Conservation (phyloP, 2,888 invertebrate genomes). For the Lasioglossum morio region DNA sequence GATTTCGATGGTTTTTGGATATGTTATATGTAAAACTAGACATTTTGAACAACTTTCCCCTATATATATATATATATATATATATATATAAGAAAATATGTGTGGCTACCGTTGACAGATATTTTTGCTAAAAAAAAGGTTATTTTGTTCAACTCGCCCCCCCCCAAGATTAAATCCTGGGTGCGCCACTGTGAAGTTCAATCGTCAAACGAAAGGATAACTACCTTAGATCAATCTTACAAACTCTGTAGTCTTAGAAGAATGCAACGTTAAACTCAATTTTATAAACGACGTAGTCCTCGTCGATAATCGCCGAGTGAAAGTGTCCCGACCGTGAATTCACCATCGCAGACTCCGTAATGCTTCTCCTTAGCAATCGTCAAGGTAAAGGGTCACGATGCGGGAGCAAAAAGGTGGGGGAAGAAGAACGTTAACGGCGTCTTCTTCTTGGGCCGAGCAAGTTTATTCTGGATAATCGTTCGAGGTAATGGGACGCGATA, state of each 20-base stretch:
- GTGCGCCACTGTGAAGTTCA: no score
- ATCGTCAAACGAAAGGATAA: no score
- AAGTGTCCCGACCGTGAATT: not conserved
- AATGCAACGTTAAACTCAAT: no score
- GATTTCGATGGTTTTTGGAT: no score
- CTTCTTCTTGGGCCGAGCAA: slow-evolving; percentile 91
- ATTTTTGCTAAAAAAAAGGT: no score
- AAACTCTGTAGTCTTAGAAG: not conserved
- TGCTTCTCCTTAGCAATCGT: not conserved
- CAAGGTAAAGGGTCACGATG: not conserved
- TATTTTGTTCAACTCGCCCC: no score
- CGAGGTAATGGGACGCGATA: not conserved
- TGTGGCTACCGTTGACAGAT: no score
- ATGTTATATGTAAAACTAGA: no score
- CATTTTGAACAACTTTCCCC: no score
- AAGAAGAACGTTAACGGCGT: slow-evolving; percentile 1
- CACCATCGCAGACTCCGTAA: not conserved
- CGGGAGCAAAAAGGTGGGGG: not conserved
- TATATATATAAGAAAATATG: no score
- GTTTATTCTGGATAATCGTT: not conserved
- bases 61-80: no score
- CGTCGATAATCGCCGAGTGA: not conserved
- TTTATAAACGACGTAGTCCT: not conserved
- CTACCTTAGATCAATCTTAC: not conserved
- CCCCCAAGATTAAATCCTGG: no score